Conservation (phyloP, 2,113 vertebrate species). For the Columba janthina region DNA sequence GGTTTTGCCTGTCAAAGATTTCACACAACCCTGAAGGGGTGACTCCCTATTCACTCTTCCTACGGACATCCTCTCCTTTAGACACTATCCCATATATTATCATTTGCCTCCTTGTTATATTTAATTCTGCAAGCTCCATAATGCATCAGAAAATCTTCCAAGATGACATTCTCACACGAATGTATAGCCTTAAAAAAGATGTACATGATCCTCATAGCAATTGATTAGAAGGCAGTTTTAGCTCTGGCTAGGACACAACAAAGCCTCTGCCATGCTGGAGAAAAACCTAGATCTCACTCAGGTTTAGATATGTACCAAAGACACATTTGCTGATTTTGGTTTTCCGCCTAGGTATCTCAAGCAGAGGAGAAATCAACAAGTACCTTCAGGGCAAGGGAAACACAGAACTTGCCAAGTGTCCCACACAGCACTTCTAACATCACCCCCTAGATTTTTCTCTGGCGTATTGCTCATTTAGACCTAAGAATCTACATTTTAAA, state of each 20-base stretch:
- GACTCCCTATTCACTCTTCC: neutral
- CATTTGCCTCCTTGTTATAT: neutral
- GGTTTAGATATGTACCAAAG: neutral
- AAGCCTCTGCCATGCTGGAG: neutral
- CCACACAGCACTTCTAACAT: neutral
- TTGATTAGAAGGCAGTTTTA: neutral
- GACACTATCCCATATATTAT: neutral
- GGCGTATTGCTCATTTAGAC: neutral
- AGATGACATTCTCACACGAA: neutral
- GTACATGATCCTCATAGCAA: neutral
- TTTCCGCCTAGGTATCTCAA: neutral
- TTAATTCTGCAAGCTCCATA: neutral
- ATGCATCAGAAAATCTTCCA: neutral
- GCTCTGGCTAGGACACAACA: neutral
- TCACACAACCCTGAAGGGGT: neutral
- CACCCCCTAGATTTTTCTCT: neutral
- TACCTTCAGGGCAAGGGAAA: neutral
- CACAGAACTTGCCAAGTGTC: fast-evolving
- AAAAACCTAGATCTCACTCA: neutral
- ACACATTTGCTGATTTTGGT: neutral
- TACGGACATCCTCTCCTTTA: neutral
- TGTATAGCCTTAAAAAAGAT: neutral
- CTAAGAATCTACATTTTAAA: neutral
- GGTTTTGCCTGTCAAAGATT: neutral
- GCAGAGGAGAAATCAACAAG: neutral